phyloP scores from a whole-genome alignment of 2,888 invertebrate genomes.

The Epistrophe eligans region DNA sequence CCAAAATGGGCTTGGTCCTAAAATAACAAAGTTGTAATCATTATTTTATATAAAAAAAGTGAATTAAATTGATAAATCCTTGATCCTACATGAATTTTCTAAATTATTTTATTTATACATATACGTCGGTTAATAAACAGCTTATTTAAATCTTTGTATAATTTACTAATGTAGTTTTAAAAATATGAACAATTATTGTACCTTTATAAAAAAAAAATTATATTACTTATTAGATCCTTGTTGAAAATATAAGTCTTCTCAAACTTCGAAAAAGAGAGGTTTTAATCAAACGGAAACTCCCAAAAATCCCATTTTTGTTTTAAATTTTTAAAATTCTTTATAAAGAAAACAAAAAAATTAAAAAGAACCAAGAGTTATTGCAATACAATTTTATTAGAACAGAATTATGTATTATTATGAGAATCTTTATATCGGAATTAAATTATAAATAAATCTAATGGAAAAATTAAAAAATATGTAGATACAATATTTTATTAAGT shows the following conservation, averaged over 20 bases:
- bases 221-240: constrained; percentile 65
- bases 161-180: constrained; percentile 55
- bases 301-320: constrained; percentile 45
- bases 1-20: constrained; percentile 50
- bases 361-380: constrained; percentile 49
- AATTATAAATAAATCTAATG: constrained; percentile 65
- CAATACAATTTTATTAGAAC: constrained; percentile 54
- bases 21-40: constrained; percentile 37
- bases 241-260: constrained; percentile 44
- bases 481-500: not conserved
- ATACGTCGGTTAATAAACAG: constrained; percentile 35
- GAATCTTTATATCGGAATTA: constrained; percentile 65
- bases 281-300: constrained; percentile 19
- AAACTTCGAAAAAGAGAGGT: constrained; percentile 13
- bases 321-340: constrained; percentile 32
- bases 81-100: constrained; percentile 36
- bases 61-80: constrained; percentile 20
- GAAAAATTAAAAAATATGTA: constrained; percentile 81
- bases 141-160: constrained; percentile 51
- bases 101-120: constrained; percentile 35
- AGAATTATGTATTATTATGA: constrained; percentile 60
- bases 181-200: constrained; percentile 49
- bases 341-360: constrained; percentile 17
- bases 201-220: constrained; percentile 58
- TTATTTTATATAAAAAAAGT: constrained; percentile 25